phyloP scores from a whole-genome alignment of 2,113 vertebrate genomes.

The Hystrix cristata region DNA sequence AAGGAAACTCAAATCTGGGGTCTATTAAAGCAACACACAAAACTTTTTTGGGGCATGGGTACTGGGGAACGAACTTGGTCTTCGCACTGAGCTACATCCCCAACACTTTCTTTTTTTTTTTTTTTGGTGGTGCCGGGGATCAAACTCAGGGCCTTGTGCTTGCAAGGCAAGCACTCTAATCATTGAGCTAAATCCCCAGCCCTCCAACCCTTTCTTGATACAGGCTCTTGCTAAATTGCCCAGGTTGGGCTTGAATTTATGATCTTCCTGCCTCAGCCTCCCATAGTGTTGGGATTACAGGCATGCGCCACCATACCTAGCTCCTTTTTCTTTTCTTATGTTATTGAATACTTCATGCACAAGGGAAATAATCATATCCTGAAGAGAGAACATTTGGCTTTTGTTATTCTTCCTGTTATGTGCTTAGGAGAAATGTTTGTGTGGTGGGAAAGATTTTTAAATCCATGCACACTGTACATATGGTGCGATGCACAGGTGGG shows the following conservation, averaged over 20 bases:
- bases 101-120: no score
- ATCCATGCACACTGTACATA: conserved; percentile 40
- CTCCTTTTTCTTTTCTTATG: conserved; percentile 90
- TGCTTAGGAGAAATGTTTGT: conserved; percentile 95
- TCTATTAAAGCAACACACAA: not conserved
- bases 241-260: not conserved
- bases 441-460: conserved; percentile 89
- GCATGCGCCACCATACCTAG: not conserved
- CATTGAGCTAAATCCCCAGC: no score
- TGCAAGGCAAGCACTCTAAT: no score
- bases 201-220: not conserved
- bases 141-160: no score
- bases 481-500: conserved; percentile 87
- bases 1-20: not conserved
- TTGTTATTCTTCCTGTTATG: conserved; percentile 87
- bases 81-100: not conserved
- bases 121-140: no score
- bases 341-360: conserved; percentile 93
- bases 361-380: conserved; percentile 97
- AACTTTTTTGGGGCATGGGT: not conserved
- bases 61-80: not conserved
- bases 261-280: not conserved
- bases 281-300: not conserved
- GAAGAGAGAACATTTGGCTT: conserved; percentile 89
- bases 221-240: not conserved